These are phyloP conservation scores for Drosophila pallidifrons DNA, from an alignment of 1,140 invertebrate species.

Conservation along the genomic window DNA sequence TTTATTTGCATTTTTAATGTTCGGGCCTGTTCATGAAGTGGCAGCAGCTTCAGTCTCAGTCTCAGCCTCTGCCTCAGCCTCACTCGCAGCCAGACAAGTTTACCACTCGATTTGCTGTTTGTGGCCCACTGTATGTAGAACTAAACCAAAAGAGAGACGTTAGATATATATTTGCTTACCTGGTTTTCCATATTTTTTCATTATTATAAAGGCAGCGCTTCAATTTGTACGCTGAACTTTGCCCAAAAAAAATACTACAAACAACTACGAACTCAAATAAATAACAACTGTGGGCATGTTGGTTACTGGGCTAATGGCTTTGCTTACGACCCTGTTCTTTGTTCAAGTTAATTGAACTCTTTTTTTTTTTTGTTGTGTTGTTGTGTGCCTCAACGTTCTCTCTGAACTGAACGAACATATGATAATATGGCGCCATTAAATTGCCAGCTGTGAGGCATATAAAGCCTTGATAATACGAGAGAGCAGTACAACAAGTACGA, in stretches of 20 bases:
- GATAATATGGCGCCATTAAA: conserved; percentile 39
- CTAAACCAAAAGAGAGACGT: conserved; percentile 44
- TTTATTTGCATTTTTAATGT: conserved; percentile 83
- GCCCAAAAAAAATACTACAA: conserved; percentile 13
- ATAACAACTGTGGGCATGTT: conserved; percentile 65
- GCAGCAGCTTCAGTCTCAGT: conserved; percentile 34
- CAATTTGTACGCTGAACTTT: conserved; percentile 43
- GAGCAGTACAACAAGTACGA: conserved; percentile 29
- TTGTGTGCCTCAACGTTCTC: conserved; percentile 8
- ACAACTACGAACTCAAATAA: conserved; percentile 15
- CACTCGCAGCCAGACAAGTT: conserved; percentile 63
- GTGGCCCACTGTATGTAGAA: conserved; percentile 53
- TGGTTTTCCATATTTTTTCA: conserved; percentile 33
- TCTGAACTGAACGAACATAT: conserved; percentile 20
- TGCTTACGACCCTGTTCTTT: conserved; percentile 73
- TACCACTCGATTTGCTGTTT: conserved; percentile 30
- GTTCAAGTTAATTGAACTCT: conserved; percentile 73
- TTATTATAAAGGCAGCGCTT: conserved; percentile 24
- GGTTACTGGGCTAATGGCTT: conserved; percentile 82
- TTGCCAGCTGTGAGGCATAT: conserved; percentile 38
- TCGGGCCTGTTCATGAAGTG: conserved; percentile 42
- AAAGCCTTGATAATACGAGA: conserved; percentile 43
- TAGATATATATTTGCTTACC: conserved; percentile 38
- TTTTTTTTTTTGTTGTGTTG: conserved; percentile 53
- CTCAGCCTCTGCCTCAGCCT: conserved; percentile 21